phyloP scores from a whole-genome alignment of 2,888 invertebrate genomes.

The Agriopis marginaria region DNA sequence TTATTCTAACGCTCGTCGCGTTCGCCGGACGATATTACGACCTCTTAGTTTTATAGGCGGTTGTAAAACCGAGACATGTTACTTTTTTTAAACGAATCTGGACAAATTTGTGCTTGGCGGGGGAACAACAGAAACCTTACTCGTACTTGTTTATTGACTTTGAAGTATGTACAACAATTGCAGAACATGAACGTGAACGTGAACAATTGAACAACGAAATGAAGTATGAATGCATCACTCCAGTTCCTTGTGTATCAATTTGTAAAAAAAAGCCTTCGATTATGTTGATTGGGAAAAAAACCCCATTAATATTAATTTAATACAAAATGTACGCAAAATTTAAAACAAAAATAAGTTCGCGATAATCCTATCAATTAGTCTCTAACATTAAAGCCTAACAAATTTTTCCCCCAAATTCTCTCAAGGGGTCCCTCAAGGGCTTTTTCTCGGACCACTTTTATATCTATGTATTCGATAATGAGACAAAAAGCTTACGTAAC shows the following conservation, averaged over 20 bases:
- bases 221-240: not conserved
- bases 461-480: slow-evolving; percentile 56
- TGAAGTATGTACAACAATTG: slow-evolving; percentile 3
- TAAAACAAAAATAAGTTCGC: not conserved
- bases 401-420: not conserved
- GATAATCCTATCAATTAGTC: slow-evolving; percentile 1
- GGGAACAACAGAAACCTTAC: slow-evolving; percentile 57
- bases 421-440: slow-evolving; percentile 54
- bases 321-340: not conserved
- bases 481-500: slow-evolving; percentile 60
- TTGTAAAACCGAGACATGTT: slow-evolving; percentile 72
- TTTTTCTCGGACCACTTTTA: slow-evolving; percentile 28
- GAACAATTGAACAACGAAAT: too few relatives aligned
- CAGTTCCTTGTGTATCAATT: not conserved
- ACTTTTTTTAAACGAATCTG: slow-evolving; percentile 63
- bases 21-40: slow-evolving; percentile 64
- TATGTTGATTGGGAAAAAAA: not conserved
- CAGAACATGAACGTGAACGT: too few relatives aligned
- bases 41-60: slow-evolving; percentile 74
- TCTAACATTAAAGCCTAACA: not conserved
- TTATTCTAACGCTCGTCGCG: slow-evolving; percentile 42
- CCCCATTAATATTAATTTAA: not conserved
- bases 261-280: not conserved
- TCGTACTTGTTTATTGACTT: slow-evolving; percentile 3
- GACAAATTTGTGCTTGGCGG: slow-evolving; percentile 24